Evolutionary conservation across 1,140 invertebrate species (phyloP), one percentile per base, ranked within the genome.

Genomic region (Melanaphis sacchari): DNA sequence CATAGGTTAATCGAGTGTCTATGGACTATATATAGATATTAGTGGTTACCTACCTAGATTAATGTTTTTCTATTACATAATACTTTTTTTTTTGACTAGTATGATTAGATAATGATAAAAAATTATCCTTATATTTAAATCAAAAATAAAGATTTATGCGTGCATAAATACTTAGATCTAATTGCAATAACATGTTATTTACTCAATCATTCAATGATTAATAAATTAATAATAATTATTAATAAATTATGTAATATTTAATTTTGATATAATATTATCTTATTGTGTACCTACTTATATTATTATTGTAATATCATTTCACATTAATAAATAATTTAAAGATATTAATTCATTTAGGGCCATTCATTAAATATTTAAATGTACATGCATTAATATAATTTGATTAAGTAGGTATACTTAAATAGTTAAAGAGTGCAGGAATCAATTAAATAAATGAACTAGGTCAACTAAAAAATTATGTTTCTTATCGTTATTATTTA

Each of bases 101-200:
- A n/a, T 76, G 59, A 76, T 76, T 76, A n/a, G 59, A 76, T 76
- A 76, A 76, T 24, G n/a, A n/a, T 76, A n/a, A 76, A 76, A 76
- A n/a, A n/a, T 26, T 76, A 15, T n/a, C 59, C 3, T 76, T 76
- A 76, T 18, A 76, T 66, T n/a, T 15, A n/a, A 9, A 66, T n/a
- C 15, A 1, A n/a, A n/a, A n/a, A 76, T 36, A 76, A n/a, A 76
- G 15, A 11, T 18, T 76, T 76, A 76, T n/a, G 18, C 59, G 59
- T n/a, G n/a, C 59, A 76, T 76, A 66, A 76, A 76, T 76, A 76
- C 31, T n/a, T 76, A n/a, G 59, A n/a, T 5, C 15, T 18, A n/a
- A n/a, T 18, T 76, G 31, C 59, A 76, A 76, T n/a, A 36, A 76
- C 18, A 76, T 76, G 15, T 76, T 76, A 76, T 76, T 76, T n/a